Evolutionary conservation across 2,797 vertebrate genomes (phyloP).

Genomic region (Cossypha niveicapilla): DNA sequence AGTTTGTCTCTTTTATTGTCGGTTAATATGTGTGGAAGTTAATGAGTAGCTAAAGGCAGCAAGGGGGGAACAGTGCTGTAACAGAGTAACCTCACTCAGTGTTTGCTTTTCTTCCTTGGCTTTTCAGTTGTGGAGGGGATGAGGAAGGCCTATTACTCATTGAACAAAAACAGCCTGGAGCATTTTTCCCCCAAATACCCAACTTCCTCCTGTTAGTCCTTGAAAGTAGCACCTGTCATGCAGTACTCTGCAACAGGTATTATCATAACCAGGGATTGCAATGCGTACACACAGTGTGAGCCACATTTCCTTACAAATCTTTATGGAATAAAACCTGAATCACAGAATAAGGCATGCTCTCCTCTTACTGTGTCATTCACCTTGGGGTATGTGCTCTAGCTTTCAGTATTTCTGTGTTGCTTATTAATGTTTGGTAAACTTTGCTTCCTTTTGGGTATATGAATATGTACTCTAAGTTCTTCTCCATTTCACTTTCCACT

Average conservation of each 20-base stretch:
- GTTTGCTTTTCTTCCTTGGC: constrained; percentile 4
- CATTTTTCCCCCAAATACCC: background rate
- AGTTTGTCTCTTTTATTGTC: background rate
- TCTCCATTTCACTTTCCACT: background rate
- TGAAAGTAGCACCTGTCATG: background rate
- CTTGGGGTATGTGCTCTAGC: background rate
- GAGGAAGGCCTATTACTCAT: background rate
- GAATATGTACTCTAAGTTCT: background rate
- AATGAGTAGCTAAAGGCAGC: constrained; percentile 41
- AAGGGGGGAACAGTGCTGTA: background rate
- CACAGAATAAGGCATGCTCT: background rate
- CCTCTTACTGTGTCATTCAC: background rate
- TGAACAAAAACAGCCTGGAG: background rate
- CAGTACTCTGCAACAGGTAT: background rate
- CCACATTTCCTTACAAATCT: background rate
- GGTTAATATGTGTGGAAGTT: constrained; percentile 27
- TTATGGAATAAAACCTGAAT: background rate
- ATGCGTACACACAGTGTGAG: rapidly evolving
- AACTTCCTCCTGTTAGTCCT: background rate
- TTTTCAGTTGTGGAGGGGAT: background rate
- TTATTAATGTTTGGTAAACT: background rate
- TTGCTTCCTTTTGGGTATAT: background rate
- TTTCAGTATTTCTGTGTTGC: background rate
- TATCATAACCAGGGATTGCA: background rate
- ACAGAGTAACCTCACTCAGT: background rate